phyloP scores from a whole-genome alignment of 2,888 invertebrate species.

The Cantharis lateralis region DNA sequence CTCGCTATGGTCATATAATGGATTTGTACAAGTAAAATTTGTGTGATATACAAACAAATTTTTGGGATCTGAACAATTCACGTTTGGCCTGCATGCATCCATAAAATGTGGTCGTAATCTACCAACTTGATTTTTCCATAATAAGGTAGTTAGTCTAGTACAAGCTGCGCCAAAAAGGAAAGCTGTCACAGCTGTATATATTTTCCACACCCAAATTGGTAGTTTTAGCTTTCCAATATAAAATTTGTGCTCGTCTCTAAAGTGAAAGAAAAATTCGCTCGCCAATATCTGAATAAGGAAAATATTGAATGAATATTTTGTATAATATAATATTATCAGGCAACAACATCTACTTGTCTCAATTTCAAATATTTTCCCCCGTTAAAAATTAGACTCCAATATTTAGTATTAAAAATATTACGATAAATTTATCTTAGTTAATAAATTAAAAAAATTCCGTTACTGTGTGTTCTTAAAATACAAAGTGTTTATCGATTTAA shows the following conservation, averaged over 20 bases:
- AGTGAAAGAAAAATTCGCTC: not conserved
- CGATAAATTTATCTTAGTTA: not conserved
- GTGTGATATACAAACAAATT: not conserved
- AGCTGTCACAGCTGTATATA: not conserved
- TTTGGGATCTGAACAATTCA: not conserved
- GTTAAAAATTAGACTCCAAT: no score
- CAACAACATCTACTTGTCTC: no score
- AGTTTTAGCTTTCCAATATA: not conserved
- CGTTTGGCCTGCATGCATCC: not conserved
- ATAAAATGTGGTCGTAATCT: not conserved
- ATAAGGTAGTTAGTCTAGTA: not conserved
- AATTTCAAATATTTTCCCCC: no score
- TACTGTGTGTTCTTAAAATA: not conserved
- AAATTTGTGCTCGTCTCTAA: not conserved
- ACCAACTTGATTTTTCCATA: not conserved
- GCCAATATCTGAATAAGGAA: not conserved
- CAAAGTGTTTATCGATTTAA: not conserved
- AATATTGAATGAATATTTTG: no score
- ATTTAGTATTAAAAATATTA: not conserved
- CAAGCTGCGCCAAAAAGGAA: not conserved
- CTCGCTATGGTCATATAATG: not conserved
- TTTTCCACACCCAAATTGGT: not conserved
- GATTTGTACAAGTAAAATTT: not conserved
- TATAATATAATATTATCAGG: no score
- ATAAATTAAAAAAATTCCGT: not conserved